phyloP scores from a whole-genome alignment of 2,113 vertebrate genomes.

The Otolemur garnettii region DNA sequence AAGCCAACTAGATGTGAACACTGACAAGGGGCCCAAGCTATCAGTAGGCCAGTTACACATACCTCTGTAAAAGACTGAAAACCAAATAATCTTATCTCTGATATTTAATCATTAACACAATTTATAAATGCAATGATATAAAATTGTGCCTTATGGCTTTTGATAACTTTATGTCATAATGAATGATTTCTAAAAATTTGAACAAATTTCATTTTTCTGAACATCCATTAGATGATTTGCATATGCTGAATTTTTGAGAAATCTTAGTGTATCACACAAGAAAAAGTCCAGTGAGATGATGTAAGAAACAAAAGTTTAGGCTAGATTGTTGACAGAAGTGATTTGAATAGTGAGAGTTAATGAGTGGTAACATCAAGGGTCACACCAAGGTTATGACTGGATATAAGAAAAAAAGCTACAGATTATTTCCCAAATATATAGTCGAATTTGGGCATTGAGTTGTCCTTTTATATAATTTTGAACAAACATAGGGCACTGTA shows the following conservation, averaged over 20 bases:
- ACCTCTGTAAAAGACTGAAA: neutral
- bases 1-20: neutral
- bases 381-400: neutral
- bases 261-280: neutral
- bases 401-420: neutral
- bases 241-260: slow-evolving; percentile 11
- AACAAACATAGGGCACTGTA: neutral
- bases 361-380: neutral
- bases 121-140: neutral
- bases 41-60: neutral
- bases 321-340: neutral
- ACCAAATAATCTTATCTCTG: neutral
- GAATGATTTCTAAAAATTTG: neutral
- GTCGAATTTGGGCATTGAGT: neutral
- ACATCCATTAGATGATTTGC: neutral
- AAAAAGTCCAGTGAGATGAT: neutral
- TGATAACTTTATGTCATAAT: slow-evolving; percentile 18
- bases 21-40: neutral
- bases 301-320: neutral
- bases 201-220: neutral
- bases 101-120: slow-evolving; percentile 23
- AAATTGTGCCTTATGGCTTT: neutral
- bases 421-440: neutral
- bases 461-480: neutral
- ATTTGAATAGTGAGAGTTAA: slow-evolving; percentile 1